Conservation (phyloP, 2,888 invertebrate genomes). For the Tipula unca region DNA sequence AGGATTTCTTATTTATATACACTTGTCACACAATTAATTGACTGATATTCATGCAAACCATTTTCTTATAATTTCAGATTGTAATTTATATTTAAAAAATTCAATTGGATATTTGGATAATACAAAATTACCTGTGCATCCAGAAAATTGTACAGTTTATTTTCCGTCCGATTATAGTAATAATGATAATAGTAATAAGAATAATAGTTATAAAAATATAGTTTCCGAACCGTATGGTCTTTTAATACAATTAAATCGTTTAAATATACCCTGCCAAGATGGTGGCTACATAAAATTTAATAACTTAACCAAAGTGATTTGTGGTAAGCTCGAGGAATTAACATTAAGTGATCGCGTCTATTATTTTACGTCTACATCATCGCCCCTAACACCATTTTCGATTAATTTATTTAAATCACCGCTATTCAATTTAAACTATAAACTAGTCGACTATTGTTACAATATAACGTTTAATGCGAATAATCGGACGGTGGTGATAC, state of each 20-base stretch:
- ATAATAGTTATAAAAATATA: background rate
- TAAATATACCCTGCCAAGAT: constrained; percentile 59
- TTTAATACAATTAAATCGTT: constrained; percentile 54
- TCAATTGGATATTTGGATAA: constrained; percentile 33
- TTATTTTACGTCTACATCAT: constrained; percentile 41
- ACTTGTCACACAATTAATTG: too few species aligned
- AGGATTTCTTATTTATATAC: too few species aligned
- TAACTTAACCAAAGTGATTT: constrained; percentile 43
- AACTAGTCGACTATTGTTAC: constrained; percentile 62
- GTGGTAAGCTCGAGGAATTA: constrained; percentile 64
- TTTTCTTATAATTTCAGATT: constrained; percentile 29
- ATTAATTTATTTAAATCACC: constrained; percentile 49
- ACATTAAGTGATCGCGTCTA: constrained; percentile 49
- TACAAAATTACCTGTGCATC: constrained; percentile 30
- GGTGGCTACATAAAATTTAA: constrained; percentile 53
- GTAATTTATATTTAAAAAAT: constrained; percentile 32
- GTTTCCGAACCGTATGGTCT: constrained; percentile 43
- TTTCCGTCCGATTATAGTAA: constrained; percentile 30
- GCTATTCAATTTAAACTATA: constrained; percentile 57
- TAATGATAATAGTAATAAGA: constrained; percentile 15
- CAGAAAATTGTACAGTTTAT: constrained; percentile 32
- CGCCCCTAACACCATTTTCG: background rate
- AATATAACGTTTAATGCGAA: constrained; percentile 55
- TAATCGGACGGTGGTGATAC: constrained; percentile 58
- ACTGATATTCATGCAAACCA: too few species aligned